Base-by-base conservation (phyloP, 1,140 invertebrate species). In the Thrips palmi region DNA sequence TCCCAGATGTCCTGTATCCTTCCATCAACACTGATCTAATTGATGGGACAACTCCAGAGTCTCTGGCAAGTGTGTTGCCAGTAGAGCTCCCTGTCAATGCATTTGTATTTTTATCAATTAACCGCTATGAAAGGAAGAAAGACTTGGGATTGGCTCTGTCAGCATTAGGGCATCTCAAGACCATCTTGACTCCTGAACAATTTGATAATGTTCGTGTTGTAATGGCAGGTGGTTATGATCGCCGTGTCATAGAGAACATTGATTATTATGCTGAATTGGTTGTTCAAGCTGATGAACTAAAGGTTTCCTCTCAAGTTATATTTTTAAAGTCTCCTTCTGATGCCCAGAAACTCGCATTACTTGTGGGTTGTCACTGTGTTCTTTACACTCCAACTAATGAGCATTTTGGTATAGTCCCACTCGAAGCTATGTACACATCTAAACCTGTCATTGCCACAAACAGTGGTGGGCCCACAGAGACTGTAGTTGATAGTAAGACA, bases 381-480 rank as follows among this genome's bases (percentile, higher is more conserved):
- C 49, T 99, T 11, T 99, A 99, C 47, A 99, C 96, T 14, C 96
- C 96, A 3, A 69, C 76, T 0, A 87, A 86, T 55, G 96, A 99
- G 57, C 96, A 99, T 64, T 99, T 99, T 70, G 96, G 96, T 4
- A 99, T 99, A 52, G 96, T 99, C 5, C 96, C 96, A 1, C 60
- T 99, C 34, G 96, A 99, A 67, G 91, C 93, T 1, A 99, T 99
- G 96, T 89, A 86, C 52, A 74, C 78, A 51, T 61, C 66, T 19
- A 83, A 86, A 51, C 91, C 93, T 14, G 92, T 99, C 0, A 77
- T 99, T 45, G 96, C 94, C 0, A 77, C 86, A 1, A 86, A 91
- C 52, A 88, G 77, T 54, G 96, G 96, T 20, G 96, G 96, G 1
- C 94, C 94, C 0, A 74, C 68, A 4, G 96, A 99, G 61, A 97